A percentile compares a stretch with the other conserved stretches of the same genome.
Conservation (phyloP, 2,797 vertebrate species). For the Gouania willdenowi region DNA sequence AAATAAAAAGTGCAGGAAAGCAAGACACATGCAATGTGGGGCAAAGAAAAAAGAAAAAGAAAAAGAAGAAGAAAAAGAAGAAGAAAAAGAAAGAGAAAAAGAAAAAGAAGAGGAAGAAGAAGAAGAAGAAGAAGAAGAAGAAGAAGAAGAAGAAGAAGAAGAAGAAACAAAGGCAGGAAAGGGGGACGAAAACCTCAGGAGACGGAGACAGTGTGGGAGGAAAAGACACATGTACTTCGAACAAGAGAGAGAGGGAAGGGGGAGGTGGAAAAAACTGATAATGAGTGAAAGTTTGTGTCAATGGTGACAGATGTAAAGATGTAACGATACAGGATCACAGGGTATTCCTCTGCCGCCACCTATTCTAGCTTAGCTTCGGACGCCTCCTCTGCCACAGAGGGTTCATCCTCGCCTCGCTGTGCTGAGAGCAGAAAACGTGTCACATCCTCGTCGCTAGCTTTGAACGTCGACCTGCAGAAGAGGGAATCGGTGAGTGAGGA, state of each 20-base stretch:
- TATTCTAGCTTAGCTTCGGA: conserved; percentile 6
- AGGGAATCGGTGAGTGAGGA: background rate
- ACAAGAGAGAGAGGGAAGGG: conserved; percentile 5
- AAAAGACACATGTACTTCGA: conserved; percentile 45
- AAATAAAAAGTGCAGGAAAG: conserved; percentile 56
- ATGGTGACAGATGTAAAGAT: conserved; percentile 15
- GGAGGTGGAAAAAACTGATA: conserved; percentile 19
- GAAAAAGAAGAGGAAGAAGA: conserved; percentile 40
- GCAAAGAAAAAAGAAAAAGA: background rate
- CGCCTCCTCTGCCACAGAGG: background rate
- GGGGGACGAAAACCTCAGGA: conserved; percentile 43
- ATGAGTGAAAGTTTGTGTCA: conserved; percentile 48
- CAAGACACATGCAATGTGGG: too few relatives aligned
- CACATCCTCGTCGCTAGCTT: conserved; percentile 26
- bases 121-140: conserved; percentile 49
- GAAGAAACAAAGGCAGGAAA: conserved; percentile 58
- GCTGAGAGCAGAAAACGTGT: conserved; percentile 45
- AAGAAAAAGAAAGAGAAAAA: background rate
- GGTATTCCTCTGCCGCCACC: conserved; percentile 9
- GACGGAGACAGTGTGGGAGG: conserved; percentile 57
- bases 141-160: conserved; percentile 51
- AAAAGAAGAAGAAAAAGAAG: conserved; percentile 12
- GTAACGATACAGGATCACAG: conserved; percentile 23
- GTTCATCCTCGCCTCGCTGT: conserved; percentile 4
- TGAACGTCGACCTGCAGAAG: background rate